These are phyloP conservation scores for Onthophagus sagittarius DNA, from an alignment of 2,888 invertebrate species.

Conservation along the genomic window DNA sequence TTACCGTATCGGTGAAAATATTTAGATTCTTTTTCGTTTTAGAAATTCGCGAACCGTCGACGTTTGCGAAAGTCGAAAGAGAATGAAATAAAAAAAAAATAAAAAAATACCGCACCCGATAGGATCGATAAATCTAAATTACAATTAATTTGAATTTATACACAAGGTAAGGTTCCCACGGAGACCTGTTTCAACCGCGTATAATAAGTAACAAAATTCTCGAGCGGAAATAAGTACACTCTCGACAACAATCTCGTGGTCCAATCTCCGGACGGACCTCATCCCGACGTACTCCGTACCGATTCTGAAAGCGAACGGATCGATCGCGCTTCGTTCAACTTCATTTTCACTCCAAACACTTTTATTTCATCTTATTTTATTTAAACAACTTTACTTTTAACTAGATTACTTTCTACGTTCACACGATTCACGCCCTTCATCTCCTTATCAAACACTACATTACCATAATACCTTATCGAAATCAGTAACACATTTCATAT, in stretches of 20 bases:
- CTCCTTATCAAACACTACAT: neutral
- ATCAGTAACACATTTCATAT: slow-evolving; percentile 8
- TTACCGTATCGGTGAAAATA: slow-evolving; percentile 38
- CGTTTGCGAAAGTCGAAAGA: slow-evolving; percentile 4
- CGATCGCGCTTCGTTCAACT: slow-evolving; percentile 8
- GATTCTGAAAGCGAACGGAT: neutral
- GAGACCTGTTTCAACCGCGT: slow-evolving; percentile 38
- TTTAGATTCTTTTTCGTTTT: slow-evolving; percentile 18
- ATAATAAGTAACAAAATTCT: slow-evolving; percentile 45
- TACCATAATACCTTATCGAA: slow-evolving; percentile 8
- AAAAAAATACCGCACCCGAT: neutral
- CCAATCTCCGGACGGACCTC: neutral
- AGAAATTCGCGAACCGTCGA: neutral
- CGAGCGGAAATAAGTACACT: slow-evolving; percentile 43
- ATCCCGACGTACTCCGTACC: neutral
- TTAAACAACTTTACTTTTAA: neutral
- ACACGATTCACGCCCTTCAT: slow-evolving; percentile 15
- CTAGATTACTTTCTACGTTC: slow-evolving; percentile 11
- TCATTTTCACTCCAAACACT: neutral
- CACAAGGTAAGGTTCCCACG: slow-evolving; percentile 44
- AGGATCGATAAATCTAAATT: slow-evolving; percentile 45
- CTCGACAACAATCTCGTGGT: slow-evolving; percentile 27
- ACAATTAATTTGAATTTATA: slow-evolving; percentile 47
- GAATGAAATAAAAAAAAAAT: neutral
- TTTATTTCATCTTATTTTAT: slow-evolving; percentile 1